These are phyloP conservation scores for Uromys caudimaculatus DNA, from an alignment of 2,797 vertebrate genomes.

Conservation along the genomic window DNA sequence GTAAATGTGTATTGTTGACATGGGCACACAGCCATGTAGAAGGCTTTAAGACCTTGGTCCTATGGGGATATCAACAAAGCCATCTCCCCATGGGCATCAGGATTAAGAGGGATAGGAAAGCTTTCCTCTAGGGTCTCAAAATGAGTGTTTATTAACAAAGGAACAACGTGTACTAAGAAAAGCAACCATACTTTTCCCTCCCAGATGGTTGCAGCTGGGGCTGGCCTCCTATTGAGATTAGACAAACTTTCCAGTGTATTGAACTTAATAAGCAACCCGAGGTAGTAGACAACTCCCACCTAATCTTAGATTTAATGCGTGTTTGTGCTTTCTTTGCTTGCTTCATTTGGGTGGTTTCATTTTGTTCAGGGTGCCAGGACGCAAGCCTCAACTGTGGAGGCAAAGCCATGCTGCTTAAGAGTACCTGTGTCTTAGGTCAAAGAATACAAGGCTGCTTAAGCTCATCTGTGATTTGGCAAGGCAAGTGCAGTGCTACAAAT, in stretches of 20 bases:
- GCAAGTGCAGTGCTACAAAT: not conserved
- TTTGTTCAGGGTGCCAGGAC: not conserved
- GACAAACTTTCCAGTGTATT: not conserved
- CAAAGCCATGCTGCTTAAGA: not conserved
- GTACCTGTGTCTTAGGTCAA: too few relatives aligned
- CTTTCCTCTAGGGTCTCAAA: not conserved
- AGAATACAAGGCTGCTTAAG: not conserved
- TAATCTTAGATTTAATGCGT: not conserved
- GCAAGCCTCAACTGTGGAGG: not conserved
- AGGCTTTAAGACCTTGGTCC: not conserved
- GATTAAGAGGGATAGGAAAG: not conserved
- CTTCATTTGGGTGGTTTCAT: too few relatives aligned
- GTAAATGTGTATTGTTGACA: not conserved
- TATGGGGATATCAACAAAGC: not conserved
- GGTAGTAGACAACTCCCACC: not conserved
- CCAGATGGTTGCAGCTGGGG: not conserved
- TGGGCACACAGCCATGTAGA: not conserved
- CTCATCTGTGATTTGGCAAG: not conserved
- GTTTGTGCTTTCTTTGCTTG: not conserved
- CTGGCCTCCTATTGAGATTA: not conserved
- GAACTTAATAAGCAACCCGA: not conserved
- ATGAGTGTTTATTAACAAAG: not conserved
- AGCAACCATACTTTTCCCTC: not conserved
- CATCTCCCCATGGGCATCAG: not conserved
- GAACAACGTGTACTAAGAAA: not conserved